Evolutionary conservation across 1,140 invertebrate species (phyloP), one percentile per base, ranked within the genome.

Genomic region (Thaumetopoea pityocampa): DNA sequence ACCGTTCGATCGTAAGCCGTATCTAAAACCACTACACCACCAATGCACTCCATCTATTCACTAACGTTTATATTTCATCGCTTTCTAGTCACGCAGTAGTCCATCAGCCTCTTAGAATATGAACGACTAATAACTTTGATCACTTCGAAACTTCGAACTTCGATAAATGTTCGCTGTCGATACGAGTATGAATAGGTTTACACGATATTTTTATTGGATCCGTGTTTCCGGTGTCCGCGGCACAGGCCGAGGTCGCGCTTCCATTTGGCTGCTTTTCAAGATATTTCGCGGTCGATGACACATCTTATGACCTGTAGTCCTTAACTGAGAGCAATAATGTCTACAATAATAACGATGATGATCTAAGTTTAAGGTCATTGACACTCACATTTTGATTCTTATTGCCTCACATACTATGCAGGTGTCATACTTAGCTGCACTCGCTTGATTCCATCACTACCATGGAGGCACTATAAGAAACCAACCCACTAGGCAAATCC

Each of bases 201-300:
- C 14, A 22, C 14, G 12, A 32, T 14, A 32, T 32, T 30, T 32
- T 41, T 41, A 14, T 17, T 32, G 5, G 2, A 5, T 17, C 44
- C 36, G 40, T 33, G 35, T 33, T 47, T 47, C 44, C 44, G 44
- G 44, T 17, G 16, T 34, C 12, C 15, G n/a, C 19, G 17, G 14
- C 23, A 23, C 36, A 47, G 14, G 8, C n/a, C 27, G 35, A 37
- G 22, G 35, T 33, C 44, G 41, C 5, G 35, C 44, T 34, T 47
- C 44, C 29, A 40, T 47, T 47, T 47, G 44, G 44, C 44, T 23
- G 22, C 6, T 34, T 19, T 47, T 47, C 44, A 47, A 47, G 17
- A 46, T 35, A 34, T 34, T 34, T 35, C 19, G 44, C 36, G 35
- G 44, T 47, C 36, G 36, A 47, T 40, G 30, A 33, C 44, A 34